Conservation (phyloP, 2,888 invertebrate species). For the Trissolcus japonicus region DNA sequence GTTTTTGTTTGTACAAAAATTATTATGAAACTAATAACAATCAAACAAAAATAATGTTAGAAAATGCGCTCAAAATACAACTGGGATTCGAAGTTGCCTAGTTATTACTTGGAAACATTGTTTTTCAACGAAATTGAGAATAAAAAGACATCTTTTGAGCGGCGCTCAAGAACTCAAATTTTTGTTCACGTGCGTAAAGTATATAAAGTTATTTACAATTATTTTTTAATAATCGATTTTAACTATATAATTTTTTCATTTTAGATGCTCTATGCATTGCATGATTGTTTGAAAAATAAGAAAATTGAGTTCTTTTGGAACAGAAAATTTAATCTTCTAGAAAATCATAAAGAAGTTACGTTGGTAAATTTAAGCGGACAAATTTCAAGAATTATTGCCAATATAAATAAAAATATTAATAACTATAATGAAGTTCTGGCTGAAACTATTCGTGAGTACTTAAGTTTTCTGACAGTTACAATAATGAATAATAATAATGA, state of each 20-base stretch:
- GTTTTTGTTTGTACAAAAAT: neutral
- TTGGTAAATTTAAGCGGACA: neutral
- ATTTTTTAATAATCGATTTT: no score
- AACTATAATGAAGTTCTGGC: neutral
- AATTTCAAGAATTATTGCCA: neutral
- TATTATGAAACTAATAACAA: neutral
- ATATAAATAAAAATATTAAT: neutral
- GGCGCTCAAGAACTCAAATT: no score
- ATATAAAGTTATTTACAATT: no score
- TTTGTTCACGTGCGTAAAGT: no score
- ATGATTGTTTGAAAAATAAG: no score
- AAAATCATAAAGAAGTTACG: neutral
- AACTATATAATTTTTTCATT: no score
- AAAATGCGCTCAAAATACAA: neutral
- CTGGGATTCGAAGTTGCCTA: conserved; percentile 1
- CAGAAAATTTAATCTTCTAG: neutral
- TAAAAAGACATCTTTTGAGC: neutral
- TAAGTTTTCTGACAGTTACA: neutral
- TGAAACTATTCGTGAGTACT: neutral
- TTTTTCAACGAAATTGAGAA: neutral
- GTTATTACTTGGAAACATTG: neutral
- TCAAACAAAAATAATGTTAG: neutral
- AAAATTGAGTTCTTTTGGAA: neutral
- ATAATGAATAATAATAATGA: no score
- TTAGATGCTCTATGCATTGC: no score